phyloP scores from a whole-genome alignment of 2,888 invertebrate species.

The Conus canariensis region DNA sequence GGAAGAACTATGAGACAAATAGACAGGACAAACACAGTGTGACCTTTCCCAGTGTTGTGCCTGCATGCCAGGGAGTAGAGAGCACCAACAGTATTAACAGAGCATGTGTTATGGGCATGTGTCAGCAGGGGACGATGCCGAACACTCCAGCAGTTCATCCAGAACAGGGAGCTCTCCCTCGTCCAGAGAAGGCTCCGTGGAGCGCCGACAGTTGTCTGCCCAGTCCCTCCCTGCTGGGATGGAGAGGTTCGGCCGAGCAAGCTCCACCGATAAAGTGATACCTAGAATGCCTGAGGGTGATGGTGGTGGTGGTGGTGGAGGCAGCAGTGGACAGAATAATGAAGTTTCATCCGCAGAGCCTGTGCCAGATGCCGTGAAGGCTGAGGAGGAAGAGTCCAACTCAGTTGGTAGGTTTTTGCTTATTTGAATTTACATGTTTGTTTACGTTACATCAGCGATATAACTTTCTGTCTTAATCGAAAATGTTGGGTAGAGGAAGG shows the following conservation, averaged over 20 bases:
- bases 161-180: slow-evolving; percentile 28
- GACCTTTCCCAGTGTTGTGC: no score
- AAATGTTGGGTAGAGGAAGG: no score
- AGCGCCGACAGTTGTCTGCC: background rate
- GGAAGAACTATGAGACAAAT: no score
- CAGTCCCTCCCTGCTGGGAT: background rate
- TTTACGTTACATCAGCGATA: no score
- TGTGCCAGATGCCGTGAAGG: background rate
- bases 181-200: slow-evolving; percentile 34
- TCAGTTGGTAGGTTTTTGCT: background rate
- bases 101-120: no score
- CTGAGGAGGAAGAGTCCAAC: slow-evolving; percentile 13
- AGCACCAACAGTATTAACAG: no score
- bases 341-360: background rate
- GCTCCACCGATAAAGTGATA: background rate
- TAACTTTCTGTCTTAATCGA: no score
- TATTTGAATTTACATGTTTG: no score
- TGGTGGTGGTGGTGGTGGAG: background rate
- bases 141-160: slow-evolving; percentile 37
- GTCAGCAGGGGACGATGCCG: background rate
- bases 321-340: background rate
- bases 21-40: no score
- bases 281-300: background rate
- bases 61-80: no score
- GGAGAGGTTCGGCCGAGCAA: background rate